These are phyloP conservation scores for Cairina moschata DNA, from an alignment of 2,113 vertebrate genomes.

Conservation along the genomic window DNA sequence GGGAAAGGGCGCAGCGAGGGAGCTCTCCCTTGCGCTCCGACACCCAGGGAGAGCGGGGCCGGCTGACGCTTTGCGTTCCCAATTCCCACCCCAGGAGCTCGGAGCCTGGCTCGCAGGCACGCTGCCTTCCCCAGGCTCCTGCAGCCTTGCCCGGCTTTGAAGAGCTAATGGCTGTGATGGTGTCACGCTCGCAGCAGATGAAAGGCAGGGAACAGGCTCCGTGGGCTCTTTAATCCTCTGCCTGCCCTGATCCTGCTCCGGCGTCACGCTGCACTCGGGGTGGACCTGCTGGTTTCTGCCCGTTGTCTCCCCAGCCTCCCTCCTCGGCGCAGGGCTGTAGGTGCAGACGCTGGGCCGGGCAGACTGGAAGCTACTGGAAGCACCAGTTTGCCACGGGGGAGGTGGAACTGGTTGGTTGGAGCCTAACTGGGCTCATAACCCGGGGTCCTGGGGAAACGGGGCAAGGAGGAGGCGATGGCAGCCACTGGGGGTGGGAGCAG, in stretches of 20 bases:
- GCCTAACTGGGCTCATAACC: background rate
- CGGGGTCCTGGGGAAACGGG: background rate
- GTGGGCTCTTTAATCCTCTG: constrained; percentile 35
- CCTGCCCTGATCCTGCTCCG: background rate
- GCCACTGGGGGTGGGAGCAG: background rate
- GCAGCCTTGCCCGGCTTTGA: constrained; percentile 20
- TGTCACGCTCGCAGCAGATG: constrained; percentile 2
- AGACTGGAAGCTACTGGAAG: background rate
- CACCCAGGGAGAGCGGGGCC: background rate
- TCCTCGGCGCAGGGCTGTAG: background rate
- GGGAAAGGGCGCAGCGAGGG: background rate
- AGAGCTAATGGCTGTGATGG: constrained; percentile 35
- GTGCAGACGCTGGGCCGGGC: background rate
- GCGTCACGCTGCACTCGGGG: background rate
- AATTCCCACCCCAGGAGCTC: background rate
- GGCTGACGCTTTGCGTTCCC: rapidly evolving
- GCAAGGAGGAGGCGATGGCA: background rate
- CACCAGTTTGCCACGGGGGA: background rate
- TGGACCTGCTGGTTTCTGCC: constrained; percentile 21
- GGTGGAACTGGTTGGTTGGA: background rate
- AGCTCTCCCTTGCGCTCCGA: background rate
- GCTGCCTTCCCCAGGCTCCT: background rate
- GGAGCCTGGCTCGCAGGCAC: background rate
- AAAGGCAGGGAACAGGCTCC: constrained; percentile 26
- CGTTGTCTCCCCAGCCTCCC: constrained; percentile 4